Evolutionary conservation across 2,797 vertebrate species (phyloP), one percentile per base, ranked within the genome.

Genomic region (Coregonus suidteri): DNA sequence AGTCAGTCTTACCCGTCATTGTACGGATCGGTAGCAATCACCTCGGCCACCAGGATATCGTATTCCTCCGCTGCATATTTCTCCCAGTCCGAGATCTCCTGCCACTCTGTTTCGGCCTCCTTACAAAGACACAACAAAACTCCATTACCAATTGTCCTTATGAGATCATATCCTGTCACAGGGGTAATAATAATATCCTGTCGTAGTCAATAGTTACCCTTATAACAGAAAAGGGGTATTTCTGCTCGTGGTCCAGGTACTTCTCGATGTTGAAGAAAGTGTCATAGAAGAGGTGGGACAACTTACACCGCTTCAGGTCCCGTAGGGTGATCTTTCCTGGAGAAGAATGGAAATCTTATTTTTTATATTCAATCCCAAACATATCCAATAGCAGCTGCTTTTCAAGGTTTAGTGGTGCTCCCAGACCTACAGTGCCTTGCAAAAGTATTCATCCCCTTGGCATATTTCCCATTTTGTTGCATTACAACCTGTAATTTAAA

Each of bases 191-290:
- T 47, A 47, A 11, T 9, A 47, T 47, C 41, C 41, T 47, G 41
- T 53, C 4, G 0, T 72, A 31, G 16, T 18, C 71, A 20, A 6
- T 53, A 67, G 34, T 64, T 90, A 98, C 97, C 91, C 95, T 90
- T 31, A 95, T 83, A 41, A 95, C 87, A 25, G 96, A 95, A 86
- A 95, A 96, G 0, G 97, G 97, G 89, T 98, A 97, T 74, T 89
- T 96, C 91, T 99, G 97, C 88, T 98, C 97, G n/a, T 96, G 96
- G 85, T 96, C 96, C 89, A 99, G 93, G 88, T 99, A 99, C 87
- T 99, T 99, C 88, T 98, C 97, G 0, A 98, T 92, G 92, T 99
- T 98, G 91, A 99, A 98, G 90, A 98, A 98, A 0, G 97, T 98
- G 92, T 98, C 95, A 41, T 97, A 98, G 90, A 99, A 99, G 72